These are phyloP conservation scores for Misgurnus mizolepis DNA, from an alignment of 2,113 vertebrate species.

Conservation along the genomic window DNA sequence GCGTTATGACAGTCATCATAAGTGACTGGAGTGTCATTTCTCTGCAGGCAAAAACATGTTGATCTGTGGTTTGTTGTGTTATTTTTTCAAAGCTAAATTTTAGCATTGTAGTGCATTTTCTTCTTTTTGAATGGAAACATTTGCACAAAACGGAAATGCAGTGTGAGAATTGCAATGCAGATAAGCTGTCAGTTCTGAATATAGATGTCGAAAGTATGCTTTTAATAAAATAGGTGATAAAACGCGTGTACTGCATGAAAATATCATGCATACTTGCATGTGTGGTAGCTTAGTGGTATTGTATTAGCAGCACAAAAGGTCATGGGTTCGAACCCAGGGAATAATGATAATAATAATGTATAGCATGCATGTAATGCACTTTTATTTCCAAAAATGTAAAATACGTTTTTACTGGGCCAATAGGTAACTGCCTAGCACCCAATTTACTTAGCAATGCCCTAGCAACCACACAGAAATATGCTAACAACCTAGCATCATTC, in stretches of 20 bases:
- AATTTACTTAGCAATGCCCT: background rate
- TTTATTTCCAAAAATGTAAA: no score
- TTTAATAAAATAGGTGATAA: background rate
- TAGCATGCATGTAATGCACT: no score
- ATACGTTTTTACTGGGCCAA: background rate
- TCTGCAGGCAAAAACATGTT: background rate
- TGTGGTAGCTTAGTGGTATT: no score
- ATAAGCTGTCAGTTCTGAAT: background rate
- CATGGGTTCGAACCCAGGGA: no score
- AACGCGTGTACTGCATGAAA: background rate
- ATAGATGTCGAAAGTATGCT: background rate
- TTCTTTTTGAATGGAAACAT: constrained; percentile 10
- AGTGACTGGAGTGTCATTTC: background rate
- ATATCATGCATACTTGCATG: no score
- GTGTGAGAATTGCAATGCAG: background rate
- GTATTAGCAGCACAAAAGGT: no score
- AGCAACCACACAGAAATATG: background rate
- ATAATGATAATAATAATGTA: no score
- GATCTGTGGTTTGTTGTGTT: background rate
- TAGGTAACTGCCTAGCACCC: background rate
- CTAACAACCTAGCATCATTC: no score
- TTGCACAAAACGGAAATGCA: constrained; percentile 21
- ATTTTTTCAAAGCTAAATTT: background rate
- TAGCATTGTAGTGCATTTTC: background rate
- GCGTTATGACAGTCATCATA: background rate